These are phyloP conservation scores for Heteropelma amictum DNA, from an alignment of 2,888 invertebrate species.

Conservation along the genomic window DNA sequence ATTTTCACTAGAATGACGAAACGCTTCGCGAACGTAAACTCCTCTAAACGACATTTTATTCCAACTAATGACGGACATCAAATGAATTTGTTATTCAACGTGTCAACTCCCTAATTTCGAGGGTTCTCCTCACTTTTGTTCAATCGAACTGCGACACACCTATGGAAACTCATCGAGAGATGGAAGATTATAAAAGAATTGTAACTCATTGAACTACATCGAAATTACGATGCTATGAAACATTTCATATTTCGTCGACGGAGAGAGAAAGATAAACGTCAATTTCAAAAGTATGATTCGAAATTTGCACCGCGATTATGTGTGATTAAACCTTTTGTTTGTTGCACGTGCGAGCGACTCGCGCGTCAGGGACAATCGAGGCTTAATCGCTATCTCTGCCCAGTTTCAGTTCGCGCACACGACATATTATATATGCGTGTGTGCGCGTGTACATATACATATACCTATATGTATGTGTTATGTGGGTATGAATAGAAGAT, in stretches of 20 bases:
- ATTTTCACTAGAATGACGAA: no score
- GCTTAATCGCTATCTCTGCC: slow-evolving; percentile 31
- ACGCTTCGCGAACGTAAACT: no score
- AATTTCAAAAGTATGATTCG: background rate
- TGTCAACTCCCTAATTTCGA: background rate
- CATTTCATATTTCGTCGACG: no score
- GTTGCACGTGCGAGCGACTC: slow-evolving; percentile 28
- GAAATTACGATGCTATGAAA: no score
- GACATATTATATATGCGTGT: background rate
- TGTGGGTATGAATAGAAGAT: background rate
- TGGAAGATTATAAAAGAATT: background rate
- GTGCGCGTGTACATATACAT: background rate
- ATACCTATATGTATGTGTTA: no score
- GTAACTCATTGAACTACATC: background rate
- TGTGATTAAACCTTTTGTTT: background rate
- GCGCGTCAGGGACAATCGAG: slow-evolving; percentile 37
- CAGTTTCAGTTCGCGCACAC: slow-evolving; percentile 4
- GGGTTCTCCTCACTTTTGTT: background rate
- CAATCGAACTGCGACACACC: background rate
- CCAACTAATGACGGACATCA: no score
- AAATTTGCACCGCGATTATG: slow-evolving; percentile 14
- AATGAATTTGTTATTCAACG: no score
- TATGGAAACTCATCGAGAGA: background rate
- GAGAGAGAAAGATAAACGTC: no score
- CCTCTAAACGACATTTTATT: no score